Base-by-base conservation (phyloP, 92 coral and sea anemone genomes). In the Pocillopora meandrina region DNA sequence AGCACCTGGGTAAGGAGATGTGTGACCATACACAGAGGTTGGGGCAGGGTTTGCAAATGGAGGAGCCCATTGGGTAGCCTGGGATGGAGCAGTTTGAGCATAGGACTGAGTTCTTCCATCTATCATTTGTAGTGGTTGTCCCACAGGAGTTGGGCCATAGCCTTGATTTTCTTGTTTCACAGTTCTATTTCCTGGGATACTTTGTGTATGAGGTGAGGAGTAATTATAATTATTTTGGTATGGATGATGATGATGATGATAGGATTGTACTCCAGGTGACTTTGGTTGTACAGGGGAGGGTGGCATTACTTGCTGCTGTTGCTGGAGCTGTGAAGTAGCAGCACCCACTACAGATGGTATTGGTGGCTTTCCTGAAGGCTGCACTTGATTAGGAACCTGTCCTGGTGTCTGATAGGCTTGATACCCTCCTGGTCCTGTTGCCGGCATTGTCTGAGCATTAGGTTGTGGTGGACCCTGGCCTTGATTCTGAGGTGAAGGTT, bases 1-100 rank as follows among this genome's bases (percentile, higher is more conserved):
- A 47, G 83, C 57, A 56, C 58, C 83, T 15, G 58, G 77, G 78
- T 80, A 88, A 14, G 82, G 77, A 66, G 64, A 66, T 76, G 68
- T 86, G 18, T 62, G 61, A 35, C 71, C 90, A 19, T 85, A 80
- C 18, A 72, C 56, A 16, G 80, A 63, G 8, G 72, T 15, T 2
- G 84, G 76, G 17, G 80, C 78, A 18, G 82, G 86, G 58, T 47
- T 58, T 10, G 84, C 91, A 65, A 76, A 61, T 31, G 87, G 78
- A 31, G 84, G 90, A n/a, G 33, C 56, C 82, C 88, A 88, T 17
- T 87, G 84, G 74, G 88, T 80, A 56, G 76, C 56, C 18, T 85
- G 91, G 11, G 86, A 67, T 55, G 66, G 90, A 26, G 77, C 66
- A 56, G 81, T 61, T 31, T 85, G 72, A 23, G 69, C 61, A 16